Evolutionary conservation across 2,113 vertebrate genomes (phyloP), one percentile per base, ranked within the genome.

Genomic region (Gasterosteus aculeatus): DNA sequence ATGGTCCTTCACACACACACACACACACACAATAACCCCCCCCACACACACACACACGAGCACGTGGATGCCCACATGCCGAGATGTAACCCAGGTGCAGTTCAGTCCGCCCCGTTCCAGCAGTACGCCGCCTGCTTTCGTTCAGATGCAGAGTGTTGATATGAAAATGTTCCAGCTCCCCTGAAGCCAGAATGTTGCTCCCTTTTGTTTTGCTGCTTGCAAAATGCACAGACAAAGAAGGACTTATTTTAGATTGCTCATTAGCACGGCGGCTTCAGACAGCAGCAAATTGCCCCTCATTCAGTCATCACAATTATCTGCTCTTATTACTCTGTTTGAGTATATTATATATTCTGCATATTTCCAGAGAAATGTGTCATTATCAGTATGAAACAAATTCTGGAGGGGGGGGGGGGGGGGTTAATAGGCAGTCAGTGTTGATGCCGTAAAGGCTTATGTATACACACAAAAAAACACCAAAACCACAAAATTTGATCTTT

Each of bases 241-340:
- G 11, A 83, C 80, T 88, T 90, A 84, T 89, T 88, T 85, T 73
- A 80, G 83, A 86, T 88, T 87, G 76, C 82, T 81, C 64, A 86
- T 91, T 87, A 86, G 42, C 63, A 63, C 69, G 19, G 60, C 18
- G 35, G 71, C 63, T 85, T 87, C 79, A 88, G 83, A 86, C 80
- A 58, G 75, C 31, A 18, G 42, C 78, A 85, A 91, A 91, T 91
- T 86, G 74, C 72, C 58, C 78, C 81, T 74, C 69, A 87, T 90
- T 90, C 87, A 90, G 53, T 85, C 86, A 79, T 83, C 81, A 86
- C 82, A 85, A 91, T 90, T 85, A 89, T 85, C 80, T 64, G 73
- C 51, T 85, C 84, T 86, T 77, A 83, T 92, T 86, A 83, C 77
- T 58, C 78, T 53, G 77, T 85, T 85, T 85, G 88, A 86, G 69